phyloP scores from a whole-genome alignment of 2,113 vertebrate genomes.

The Grantiella picta region DNA sequence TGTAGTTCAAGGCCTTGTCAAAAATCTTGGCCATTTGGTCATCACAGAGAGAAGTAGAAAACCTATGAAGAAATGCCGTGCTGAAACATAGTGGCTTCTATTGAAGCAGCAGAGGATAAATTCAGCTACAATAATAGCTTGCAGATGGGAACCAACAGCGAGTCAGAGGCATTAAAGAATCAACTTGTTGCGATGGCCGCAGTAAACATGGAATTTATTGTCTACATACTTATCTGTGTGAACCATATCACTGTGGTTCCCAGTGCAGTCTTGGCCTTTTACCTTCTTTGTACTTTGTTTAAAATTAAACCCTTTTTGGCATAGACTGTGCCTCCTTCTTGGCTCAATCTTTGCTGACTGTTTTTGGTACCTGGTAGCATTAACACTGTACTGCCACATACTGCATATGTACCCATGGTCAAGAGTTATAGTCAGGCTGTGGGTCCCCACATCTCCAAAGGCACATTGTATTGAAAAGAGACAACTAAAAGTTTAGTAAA shows the following conservation, averaged over 20 bases:
- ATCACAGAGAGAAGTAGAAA: not conserved
- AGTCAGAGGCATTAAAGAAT: not conserved
- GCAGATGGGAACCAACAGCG: not conserved
- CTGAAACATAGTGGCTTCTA: not conserved
- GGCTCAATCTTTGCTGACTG: not conserved
- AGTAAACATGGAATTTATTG: slow-evolving; percentile 13
- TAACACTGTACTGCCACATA: not conserved
- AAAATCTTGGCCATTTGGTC: not conserved
- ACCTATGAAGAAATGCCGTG: not conserved
- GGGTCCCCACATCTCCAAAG: not conserved
- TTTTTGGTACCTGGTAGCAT: not conserved
- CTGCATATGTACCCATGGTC: not conserved
- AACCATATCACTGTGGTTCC: not conserved
- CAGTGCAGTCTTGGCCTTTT: not conserved
- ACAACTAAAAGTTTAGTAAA: not conserved
- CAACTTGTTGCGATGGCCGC: not conserved
- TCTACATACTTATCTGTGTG: not conserved
- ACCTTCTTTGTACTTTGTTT: not conserved
- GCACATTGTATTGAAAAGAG: not conserved
- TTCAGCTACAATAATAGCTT: not conserved
- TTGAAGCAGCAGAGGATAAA: not conserved
- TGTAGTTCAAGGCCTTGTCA: not conserved
- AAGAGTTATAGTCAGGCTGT: not conserved
- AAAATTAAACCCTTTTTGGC: not conserved
- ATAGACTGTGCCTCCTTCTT: not conserved